Percentiles rank a stretch among this genome's conserved stretches.
These are phyloP conservation scores for Nanger granti DNA, from an alignment of 2,113 vertebrate species.

Conservation along the genomic window DNA sequence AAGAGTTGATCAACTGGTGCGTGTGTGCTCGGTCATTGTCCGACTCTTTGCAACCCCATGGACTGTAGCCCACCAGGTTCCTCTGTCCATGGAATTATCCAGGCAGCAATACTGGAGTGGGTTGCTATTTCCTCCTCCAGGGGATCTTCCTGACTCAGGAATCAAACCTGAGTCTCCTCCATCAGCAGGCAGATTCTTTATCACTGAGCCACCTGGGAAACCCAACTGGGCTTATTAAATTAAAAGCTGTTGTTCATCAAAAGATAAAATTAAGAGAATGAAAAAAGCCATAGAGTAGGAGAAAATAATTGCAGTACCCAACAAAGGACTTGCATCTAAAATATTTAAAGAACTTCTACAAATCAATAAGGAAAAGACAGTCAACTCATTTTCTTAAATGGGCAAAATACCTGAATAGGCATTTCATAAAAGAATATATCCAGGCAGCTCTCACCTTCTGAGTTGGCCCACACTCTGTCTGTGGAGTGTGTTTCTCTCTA, in stretches of 20 bases:
- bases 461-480: background rate
- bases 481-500: background rate
- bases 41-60: background rate
- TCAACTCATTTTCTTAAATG: background rate
- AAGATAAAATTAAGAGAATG: background rate
- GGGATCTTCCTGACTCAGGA: background rate
- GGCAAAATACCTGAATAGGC: background rate
- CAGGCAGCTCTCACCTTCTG: background rate
- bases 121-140: background rate
- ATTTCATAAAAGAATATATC: background rate
- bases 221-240: conserved; percentile 1
- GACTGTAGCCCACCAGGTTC: background rate
- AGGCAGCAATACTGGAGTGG: background rate
- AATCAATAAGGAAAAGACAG: background rate
- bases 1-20: background rate
- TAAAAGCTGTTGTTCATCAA: background rate
- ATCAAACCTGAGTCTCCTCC: background rate
- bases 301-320: background rate
- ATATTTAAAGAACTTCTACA: background rate
- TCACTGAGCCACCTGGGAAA: background rate
- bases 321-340: background rate
- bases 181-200: background rate
- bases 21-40: background rate
- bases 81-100: background rate
- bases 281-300: background rate